These are phyloP conservation scores for Avahi laniger DNA, from an alignment of 2,797 vertebrate genomes.

Conservation along the genomic window DNA sequence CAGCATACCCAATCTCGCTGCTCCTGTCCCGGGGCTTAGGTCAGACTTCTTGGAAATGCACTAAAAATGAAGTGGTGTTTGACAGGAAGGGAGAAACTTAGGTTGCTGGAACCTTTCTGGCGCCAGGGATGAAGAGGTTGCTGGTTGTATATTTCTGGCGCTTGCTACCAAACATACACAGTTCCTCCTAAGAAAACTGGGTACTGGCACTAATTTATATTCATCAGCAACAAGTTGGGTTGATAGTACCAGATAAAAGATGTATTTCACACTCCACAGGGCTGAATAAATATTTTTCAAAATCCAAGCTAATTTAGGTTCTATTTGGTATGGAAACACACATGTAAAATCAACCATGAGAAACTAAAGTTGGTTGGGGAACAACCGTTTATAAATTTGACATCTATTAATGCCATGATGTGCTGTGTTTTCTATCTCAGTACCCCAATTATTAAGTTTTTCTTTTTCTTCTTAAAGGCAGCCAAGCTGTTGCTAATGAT, in stretches of 20 bases:
- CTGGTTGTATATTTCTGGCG: not conserved
- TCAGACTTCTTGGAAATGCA: not conserved
- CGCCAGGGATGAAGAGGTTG: not conserved
- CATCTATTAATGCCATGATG: not conserved
- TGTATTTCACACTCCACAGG: not conserved
- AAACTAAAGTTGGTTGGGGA: not conserved
- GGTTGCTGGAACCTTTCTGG: not conserved
- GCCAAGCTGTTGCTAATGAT: not conserved
- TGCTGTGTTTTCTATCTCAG: not conserved
- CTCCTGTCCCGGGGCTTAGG: not conserved
- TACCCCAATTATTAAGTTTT: not conserved
- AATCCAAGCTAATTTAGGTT: not conserved
- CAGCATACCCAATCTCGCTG: constrained; percentile 27
- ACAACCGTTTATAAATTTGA: not conserved
- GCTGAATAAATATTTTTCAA: not conserved
- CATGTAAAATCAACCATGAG: not conserved
- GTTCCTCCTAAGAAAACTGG: not conserved
- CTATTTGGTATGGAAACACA: constrained; percentile 14
- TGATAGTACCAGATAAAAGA: constrained; percentile 43
- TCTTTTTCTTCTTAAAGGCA: not conserved
- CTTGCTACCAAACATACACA: not conserved
- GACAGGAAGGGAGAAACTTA: not conserved
- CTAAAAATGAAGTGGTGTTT: not conserved
- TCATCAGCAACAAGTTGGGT: not conserved
- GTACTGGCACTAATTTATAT: not conserved